Evolutionary conservation across 2,888 invertebrate species (phyloP).

Genomic region (Ellobium chinense): DNA sequence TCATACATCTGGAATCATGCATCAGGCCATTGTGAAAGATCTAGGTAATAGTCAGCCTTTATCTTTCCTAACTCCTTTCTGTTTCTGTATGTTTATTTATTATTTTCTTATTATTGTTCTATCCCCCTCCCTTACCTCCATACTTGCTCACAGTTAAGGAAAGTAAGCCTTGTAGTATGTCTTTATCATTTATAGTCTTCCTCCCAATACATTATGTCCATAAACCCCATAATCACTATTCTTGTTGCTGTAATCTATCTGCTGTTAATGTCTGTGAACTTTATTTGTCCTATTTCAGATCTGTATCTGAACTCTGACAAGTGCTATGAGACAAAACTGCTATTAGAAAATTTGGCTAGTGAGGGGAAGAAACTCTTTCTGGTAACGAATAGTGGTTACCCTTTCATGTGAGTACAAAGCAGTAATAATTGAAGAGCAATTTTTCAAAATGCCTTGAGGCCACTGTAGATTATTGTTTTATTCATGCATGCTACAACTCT

Average conservation of each 20-base stretch:
- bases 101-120: neutral
- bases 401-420: slow-evolving; percentile 92
- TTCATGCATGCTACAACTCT: too few species aligned
- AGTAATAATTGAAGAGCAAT: too few species aligned
- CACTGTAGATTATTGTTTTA: too few species aligned
- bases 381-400: slow-evolving; percentile 97
- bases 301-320: slow-evolving; percentile 64
- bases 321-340: slow-evolving; percentile 83
- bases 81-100: neutral
- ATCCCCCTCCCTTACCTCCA: neutral
- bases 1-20: slow-evolving; percentile 92
- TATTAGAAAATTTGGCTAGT: slow-evolving; percentile 87
- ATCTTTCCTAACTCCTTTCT: neutral
- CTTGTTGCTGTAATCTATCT: too few species aligned
- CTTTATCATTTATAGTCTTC: too few species aligned
- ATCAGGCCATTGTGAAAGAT: slow-evolving; percentile 90
- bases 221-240: too few species aligned
- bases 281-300: slow-evolving; percentile 53
- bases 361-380: slow-evolving; percentile 93
- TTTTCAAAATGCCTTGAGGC: too few species aligned
- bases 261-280: too few species aligned
- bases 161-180: too few species aligned
- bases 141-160: too few species aligned
- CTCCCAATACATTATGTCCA: too few species aligned
- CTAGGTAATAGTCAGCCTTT: slow-evolving; percentile 78